These are phyloP conservation scores for Gopherus flavomarginatus DNA, from an alignment of 2,113 vertebrate genomes.

Conservation along the genomic window DNA sequence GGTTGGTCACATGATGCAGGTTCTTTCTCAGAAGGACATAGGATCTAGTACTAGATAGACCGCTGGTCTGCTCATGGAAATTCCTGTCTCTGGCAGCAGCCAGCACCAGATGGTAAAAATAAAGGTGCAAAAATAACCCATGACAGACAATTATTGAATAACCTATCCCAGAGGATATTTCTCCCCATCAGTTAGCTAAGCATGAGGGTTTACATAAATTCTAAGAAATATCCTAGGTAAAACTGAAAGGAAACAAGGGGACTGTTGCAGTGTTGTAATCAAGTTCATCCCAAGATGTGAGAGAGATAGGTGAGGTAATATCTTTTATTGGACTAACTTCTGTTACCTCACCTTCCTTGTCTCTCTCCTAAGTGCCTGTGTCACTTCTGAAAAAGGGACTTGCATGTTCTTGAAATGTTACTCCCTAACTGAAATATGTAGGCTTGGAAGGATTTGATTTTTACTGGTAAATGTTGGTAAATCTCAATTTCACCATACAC, in stretches of 20 bases:
- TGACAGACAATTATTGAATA: background rate
- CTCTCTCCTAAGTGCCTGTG: background rate
- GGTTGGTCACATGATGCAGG: background rate
- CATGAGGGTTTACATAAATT: background rate
- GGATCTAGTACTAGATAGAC: background rate
- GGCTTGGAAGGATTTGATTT: background rate
- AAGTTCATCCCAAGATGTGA: background rate
- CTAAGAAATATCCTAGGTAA: background rate
- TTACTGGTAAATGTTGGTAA: background rate
- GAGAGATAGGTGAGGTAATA: background rate
- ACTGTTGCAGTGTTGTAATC: background rate
- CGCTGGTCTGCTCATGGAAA: background rate
- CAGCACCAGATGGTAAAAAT: background rate
- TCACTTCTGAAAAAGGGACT: background rate
- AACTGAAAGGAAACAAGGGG: background rate
- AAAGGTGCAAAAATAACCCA: background rate
- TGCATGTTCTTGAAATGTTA: background rate
- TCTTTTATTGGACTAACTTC: background rate
- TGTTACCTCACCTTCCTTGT: background rate
- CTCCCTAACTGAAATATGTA: background rate
- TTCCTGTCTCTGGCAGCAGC: background rate
- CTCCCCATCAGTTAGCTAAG: background rate
- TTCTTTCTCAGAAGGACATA: background rate
- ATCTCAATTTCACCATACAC: background rate
- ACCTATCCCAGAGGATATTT: background rate